Conservation (phyloP, 2,797 vertebrate genomes). For the Epinephelus coioides region DNA sequence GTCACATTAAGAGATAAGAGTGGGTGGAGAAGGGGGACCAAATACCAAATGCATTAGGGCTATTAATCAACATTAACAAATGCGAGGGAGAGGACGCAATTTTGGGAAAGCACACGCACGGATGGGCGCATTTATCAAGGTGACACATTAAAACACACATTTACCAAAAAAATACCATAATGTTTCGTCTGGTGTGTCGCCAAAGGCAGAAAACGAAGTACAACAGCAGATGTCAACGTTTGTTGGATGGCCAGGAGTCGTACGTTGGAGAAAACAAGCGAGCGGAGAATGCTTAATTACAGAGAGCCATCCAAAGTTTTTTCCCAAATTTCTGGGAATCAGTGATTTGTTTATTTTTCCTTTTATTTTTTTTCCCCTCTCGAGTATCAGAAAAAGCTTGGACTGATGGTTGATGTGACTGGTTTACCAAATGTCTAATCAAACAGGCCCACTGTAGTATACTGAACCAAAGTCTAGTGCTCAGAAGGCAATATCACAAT, state of each 20-base stretch:
- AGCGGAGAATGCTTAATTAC: conserved; percentile 60
- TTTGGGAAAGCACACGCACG: conserved; percentile 71
- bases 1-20: conserved; percentile 84
- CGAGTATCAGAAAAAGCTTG: conserved; percentile 11
- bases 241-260: conserved; percentile 62
- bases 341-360: conserved; percentile 17
- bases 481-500: not conserved
- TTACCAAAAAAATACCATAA: conserved; percentile 77
- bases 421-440: conserved; percentile 20
- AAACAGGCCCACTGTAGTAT: not conserved
- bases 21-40: conserved; percentile 79
- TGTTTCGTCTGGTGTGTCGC: conserved; percentile 78
- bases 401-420: conserved; percentile 23
- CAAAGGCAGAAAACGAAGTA: conserved; percentile 74
- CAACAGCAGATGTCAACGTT: conserved; percentile 79
- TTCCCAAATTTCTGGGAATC: conserved; percentile 33
- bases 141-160: conserved; percentile 83
- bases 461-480: not conserved
- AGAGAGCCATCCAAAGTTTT: conserved; percentile 47
- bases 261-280: conserved; percentile 56
- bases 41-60: conserved; percentile 82
- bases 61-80: conserved; percentile 85
- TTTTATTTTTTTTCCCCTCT: conserved; percentile 3
- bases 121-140: conserved; percentile 79
- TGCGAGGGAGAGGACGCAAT: conserved; percentile 69